Evolutionary conservation across 2,113 vertebrate species (phyloP).

Genomic region (Bubo scandiacus): DNA sequence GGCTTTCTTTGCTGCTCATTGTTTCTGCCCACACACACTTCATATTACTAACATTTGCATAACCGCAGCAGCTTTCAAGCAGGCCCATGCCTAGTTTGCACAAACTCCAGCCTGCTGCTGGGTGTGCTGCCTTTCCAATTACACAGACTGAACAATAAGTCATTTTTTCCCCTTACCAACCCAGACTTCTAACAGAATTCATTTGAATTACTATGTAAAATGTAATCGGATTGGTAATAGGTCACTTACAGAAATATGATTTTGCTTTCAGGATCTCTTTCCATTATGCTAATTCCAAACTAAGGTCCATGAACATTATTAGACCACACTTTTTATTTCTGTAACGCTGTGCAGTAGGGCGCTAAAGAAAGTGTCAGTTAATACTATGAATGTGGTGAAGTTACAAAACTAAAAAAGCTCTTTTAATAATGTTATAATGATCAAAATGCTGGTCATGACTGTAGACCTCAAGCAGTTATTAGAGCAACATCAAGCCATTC

Average conservation of each 20-base stretch:
- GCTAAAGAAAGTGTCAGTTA: slow-evolving; percentile 10
- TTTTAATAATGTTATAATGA: slow-evolving; percentile 16
- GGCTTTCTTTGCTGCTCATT: neutral
- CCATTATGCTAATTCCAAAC: slow-evolving; percentile 66
- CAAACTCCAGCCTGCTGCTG: slow-evolving; percentile 5
- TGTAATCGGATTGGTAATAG: slow-evolving; percentile 53
- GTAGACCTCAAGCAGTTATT: neutral
- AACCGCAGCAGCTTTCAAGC: slow-evolving; percentile 25
- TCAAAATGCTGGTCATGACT: slow-evolving; percentile 22
- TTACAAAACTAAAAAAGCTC: slow-evolving; percentile 1
- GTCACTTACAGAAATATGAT: slow-evolving; percentile 62
- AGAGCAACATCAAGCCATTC: neutral
- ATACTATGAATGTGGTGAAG: neutral
- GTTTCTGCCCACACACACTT: slow-evolving; percentile 32
- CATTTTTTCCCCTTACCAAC: slow-evolving; percentile 1
- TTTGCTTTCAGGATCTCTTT: slow-evolving; percentile 53
- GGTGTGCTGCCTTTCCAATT: slow-evolving; percentile 4
- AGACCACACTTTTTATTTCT: slow-evolving; percentile 43
- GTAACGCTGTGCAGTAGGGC: slow-evolving; percentile 2
- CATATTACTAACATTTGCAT: neutral
- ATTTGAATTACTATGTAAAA: slow-evolving; percentile 63
- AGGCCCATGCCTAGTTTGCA: neutral
- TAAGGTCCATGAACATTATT: neutral
- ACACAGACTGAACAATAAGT: neutral
- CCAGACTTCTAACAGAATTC: slow-evolving; percentile 11